Evolutionary conservation across 2,113 vertebrate genomes (phyloP).

Genomic region (Mesitornis unicolor): DNA sequence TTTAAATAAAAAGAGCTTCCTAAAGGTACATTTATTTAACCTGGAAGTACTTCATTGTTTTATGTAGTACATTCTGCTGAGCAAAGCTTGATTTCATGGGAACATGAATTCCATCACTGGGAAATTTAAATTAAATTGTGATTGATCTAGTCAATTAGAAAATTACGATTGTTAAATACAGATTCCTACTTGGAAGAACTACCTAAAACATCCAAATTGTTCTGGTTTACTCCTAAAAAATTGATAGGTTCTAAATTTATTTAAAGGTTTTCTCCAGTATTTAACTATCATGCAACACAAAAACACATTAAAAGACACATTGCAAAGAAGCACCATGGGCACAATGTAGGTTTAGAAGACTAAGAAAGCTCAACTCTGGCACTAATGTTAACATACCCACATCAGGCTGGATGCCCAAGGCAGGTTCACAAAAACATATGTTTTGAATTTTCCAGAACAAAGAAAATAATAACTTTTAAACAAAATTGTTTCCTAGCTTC

Average conservation of each 20-base stretch:
- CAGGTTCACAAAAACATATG: background rate
- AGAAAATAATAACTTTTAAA: background rate
- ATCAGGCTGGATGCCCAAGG: background rate
- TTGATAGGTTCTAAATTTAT: background rate
- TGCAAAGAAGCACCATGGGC: background rate
- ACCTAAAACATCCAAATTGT: background rate
- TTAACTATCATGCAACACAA: background rate
- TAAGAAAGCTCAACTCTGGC: background rate
- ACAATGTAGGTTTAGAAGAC: background rate
- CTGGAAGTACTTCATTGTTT: background rate
- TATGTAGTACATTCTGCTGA: background rate
- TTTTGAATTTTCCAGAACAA: background rate
- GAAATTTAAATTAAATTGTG: background rate
- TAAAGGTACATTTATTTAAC: background rate
- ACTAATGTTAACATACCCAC: background rate
- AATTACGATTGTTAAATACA: background rate
- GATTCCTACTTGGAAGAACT: background rate
- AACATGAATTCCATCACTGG: background rate
- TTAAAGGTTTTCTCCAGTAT: background rate
- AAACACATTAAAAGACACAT: background rate
- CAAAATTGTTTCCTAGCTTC: background rate
- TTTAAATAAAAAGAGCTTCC: background rate
- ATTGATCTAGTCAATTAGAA: background rate
- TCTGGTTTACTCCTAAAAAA: background rate
- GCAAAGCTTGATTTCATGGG: background rate